phyloP scores from a whole-genome alignment of 2,797 vertebrate species.

The Gymnothorax javanicus region DNA sequence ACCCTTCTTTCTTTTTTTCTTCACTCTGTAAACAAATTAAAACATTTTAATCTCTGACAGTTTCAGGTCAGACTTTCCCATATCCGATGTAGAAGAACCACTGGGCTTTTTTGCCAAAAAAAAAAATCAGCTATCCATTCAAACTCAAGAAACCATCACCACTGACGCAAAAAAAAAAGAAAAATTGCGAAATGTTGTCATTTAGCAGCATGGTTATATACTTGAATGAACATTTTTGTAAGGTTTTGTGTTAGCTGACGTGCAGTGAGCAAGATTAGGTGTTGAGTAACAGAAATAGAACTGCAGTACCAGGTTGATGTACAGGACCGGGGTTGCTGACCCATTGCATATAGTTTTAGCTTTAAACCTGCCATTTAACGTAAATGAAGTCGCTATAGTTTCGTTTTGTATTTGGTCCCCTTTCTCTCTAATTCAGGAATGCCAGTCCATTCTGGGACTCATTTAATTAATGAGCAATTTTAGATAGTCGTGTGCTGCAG shows the following conservation, averaged over 20 bases:
- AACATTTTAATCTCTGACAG: neutral
- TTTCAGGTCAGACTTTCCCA: neutral
- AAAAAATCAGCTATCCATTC: neutral
- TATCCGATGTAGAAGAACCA: neutral
- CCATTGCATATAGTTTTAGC: neutral
- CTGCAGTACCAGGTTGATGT: neutral
- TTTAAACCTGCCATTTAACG: neutral
- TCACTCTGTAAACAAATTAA: neutral
- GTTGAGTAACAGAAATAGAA: neutral
- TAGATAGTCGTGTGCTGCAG: neutral
- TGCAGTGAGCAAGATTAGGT: neutral
- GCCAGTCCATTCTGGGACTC: neutral
- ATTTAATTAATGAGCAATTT: neutral
- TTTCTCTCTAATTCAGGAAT: neutral
- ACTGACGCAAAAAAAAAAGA: no score
- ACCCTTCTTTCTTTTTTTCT: no score
- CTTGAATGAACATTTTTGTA: no score
- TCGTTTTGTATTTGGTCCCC: no score
- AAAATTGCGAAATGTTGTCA: no score
- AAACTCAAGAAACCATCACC: neutral
- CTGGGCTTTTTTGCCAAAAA: neutral
- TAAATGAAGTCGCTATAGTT: neutral
- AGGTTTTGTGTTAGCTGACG: no score
- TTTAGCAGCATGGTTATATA: no score
- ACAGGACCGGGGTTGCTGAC: neutral